Conservation (phyloP, 2,113 vertebrate species). For the Macaca nemestrina region DNA sequence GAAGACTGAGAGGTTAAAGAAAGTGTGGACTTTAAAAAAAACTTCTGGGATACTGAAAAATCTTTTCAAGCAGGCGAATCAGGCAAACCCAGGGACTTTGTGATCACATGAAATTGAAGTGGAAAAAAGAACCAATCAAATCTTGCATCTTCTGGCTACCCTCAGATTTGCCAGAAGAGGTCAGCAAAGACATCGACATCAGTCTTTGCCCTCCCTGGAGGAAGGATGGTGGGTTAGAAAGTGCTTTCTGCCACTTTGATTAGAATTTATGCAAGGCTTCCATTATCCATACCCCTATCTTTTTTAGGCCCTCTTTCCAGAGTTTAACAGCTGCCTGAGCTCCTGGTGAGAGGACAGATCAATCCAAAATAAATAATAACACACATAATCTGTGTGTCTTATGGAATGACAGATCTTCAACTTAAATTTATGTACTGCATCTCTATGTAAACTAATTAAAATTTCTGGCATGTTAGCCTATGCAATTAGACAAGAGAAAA, state of each 20-base stretch:
- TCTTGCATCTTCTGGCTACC: not conserved
- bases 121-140: not conserved
- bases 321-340: not conserved
- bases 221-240: not conserved
- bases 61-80: not conserved
- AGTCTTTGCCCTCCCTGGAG: not conserved
- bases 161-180: conserved; percentile 35
- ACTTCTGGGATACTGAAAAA: not conserved
- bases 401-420: not conserved
- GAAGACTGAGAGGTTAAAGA: not conserved
- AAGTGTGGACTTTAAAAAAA: not conserved
- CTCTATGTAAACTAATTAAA: conserved; percentile 23
- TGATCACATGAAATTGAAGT: not conserved
- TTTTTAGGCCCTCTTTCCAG: not conserved
- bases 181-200: not conserved
- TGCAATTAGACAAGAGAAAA: not conserved
- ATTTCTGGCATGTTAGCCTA: not conserved
- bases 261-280: not conserved
- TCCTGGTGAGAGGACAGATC: not conserved
- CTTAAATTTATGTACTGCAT: not conserved
- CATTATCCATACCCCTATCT: too few relatives aligned
- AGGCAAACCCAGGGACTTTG: not conserved
- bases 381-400: not conserved
- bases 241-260: not conserved
- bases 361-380: not conserved